Evolutionary conservation across 2,888 invertebrate genomes (phyloP).

Genomic region (Euplexia lucipara): DNA sequence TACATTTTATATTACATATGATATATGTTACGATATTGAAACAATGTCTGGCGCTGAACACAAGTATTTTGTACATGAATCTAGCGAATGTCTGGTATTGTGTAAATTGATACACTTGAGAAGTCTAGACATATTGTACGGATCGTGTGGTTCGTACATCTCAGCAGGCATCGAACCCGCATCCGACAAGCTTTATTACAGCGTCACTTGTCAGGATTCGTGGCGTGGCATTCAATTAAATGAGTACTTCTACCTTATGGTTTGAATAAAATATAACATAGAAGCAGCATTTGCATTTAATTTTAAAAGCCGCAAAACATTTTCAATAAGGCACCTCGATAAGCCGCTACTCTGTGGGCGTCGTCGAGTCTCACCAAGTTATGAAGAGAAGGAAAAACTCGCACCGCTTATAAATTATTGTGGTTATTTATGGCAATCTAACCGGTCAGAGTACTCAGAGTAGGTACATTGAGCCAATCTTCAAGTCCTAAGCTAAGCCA

Average conservation of each 20-base stretch:
- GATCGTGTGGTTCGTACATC: conserved; percentile 15
- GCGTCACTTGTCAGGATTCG: conserved; percentile 3
- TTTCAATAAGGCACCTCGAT: neutral
- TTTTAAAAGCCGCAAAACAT: conserved; percentile 5
- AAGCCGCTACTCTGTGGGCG: neutral
- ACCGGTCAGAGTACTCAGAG: neutral
- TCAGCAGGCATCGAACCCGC: conserved; percentile 36
- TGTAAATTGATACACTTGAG: conserved; percentile 10
- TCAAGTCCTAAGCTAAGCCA: neutral
- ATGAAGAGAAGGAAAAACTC: conserved; percentile 4
- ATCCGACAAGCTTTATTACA: conserved; percentile 10
- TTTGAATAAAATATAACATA: neutral
- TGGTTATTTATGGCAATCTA: conserved; percentile 4
- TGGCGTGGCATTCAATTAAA: neutral
- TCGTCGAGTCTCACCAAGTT: conserved; percentile 10
- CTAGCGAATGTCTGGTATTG: conserved; percentile 16
- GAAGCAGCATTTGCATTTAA: conserved; percentile 2
- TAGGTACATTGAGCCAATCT: no score
- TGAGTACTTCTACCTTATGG: no score
- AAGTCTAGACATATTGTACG: conserved; percentile 45
- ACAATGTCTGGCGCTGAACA: neutral
- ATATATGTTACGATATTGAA: neutral
- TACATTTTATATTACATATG: neutral
- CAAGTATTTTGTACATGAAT: conserved; percentile 4
- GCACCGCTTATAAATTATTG: conserved; percentile 1